Percentiles rank a stretch among this genome's conserved stretches.
These are phyloP conservation scores for Alca torda DNA, from an alignment of 2,797 vertebrate genomes.

Conservation along the genomic window DNA sequence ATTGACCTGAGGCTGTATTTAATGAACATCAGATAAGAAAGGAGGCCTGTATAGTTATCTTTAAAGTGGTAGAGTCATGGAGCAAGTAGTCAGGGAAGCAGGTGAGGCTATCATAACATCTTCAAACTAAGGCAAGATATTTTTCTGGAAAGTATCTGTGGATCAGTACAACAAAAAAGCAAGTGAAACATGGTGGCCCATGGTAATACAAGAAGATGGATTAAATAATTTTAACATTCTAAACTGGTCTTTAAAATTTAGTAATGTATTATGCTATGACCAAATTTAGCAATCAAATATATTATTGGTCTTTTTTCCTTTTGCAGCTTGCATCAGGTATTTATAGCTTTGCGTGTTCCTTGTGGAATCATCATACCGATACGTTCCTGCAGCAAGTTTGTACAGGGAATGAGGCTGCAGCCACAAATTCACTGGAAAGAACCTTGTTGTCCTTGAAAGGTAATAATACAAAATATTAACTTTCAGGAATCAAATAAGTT, in stretches of 20 bases:
- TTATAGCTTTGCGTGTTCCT: slow-evolving; percentile 93
- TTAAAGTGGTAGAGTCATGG: not conserved
- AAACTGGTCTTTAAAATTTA: not conserved
- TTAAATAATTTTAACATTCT: not conserved
- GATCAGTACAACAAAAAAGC: not conserved
- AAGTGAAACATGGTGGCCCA: not conserved
- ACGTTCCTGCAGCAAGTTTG: slow-evolving; percentile 91
- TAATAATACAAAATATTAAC: slow-evolving; percentile 59
- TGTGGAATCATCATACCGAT: slow-evolving; percentile 97
- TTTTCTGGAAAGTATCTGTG: not conserved
- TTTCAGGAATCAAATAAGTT: not conserved
- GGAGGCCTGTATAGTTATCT: not conserved
- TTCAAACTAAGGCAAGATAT: not conserved
- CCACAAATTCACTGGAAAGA: slow-evolving; percentile 90
- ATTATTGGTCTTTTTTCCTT: slow-evolving; percentile 28
- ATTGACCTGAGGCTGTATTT: not conserved
- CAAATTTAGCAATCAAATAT: not conserved
- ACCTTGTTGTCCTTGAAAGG: slow-evolving; percentile 95
- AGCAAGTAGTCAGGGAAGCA: not conserved
- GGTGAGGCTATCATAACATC: not conserved
- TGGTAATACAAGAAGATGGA: not conserved
- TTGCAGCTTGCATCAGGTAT: slow-evolving; percentile 92
- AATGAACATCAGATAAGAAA: not conserved
- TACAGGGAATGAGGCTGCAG: slow-evolving; percentile 81
- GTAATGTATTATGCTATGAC: not conserved